Evolutionary conservation across 2,888 invertebrate species (phyloP), one percentile per base, ranked within the genome.

Genomic region (Ochropleura plecta): DNA sequence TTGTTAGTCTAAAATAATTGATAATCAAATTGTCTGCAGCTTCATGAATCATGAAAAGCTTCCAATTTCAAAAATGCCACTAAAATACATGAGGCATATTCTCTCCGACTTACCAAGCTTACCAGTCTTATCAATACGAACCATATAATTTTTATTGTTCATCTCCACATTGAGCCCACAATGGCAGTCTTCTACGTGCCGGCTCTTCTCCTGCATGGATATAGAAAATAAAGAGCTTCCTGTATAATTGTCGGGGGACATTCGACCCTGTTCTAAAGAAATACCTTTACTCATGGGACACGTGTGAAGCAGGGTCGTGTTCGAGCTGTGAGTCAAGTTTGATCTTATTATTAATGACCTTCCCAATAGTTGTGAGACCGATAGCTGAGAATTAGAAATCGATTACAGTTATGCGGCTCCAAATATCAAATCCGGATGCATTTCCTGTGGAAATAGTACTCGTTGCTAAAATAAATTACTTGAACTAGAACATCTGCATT

Each of bases 161-260:
- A 73, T 74, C 60, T 49, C 64, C 75, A 70, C 64, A 79, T 70
- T 83, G 81, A 70, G 69, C 73, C 78, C 71, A 82, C 82, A 73
- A 86, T 78, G 76, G 79, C 82, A 86, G 86, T 86, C 81, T 76
- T 83, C 87, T 92, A 95, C 95, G 95, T 95, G 95, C 93, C 91
- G 85, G 83, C 88, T 81, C 87, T 86, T 82, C 86, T 84, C 77
- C 68, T 83, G 85, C 70, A 80, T 89, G 95, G 95, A 95, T 95
- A 90, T 90, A 83, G 90, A 88, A 90, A 93, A 95, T 93, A 96
- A 96, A 95, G 94, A 90, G 92, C 91, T 95, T 96, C 96, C 96
- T 95, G 96, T 92, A 86, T 91, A 87, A 94, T 95, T 94, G 94
- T 94, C 90, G 89, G 87, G 88, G 88, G 88, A 90, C 89, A 91